Conservation (phyloP, 2,113 vertebrate genomes). For the Odocoileus hemionus region DNA sequence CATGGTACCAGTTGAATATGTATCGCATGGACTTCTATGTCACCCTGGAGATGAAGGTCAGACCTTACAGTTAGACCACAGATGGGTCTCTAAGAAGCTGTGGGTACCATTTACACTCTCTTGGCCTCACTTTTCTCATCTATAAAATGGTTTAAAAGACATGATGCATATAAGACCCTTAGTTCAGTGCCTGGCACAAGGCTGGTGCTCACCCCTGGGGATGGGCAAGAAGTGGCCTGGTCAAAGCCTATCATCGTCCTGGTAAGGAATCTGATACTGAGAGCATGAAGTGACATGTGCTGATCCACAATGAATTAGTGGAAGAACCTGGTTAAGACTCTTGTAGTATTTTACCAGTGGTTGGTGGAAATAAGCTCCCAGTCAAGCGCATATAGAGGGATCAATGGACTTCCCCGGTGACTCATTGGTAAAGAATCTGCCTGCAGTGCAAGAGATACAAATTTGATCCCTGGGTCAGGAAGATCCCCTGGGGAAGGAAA, state of each 20-base stretch:
- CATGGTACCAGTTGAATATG: fast-evolving
- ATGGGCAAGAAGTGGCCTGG: background rate
- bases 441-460: background rate
- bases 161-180: background rate
- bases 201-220: background rate
- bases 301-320: fast-evolving
- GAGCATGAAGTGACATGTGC: fast-evolving
- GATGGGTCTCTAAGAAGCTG: background rate
- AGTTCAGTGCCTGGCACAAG: background rate
- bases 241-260: background rate
- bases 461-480: background rate
- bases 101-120: background rate
- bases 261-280: background rate
- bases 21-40: background rate
- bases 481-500: background rate
- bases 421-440: background rate
- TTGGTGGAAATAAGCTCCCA: background rate
- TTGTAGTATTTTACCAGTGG: fast-evolving
- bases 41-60: background rate
- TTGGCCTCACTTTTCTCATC: background rate
- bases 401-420: background rate
- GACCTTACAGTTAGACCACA: background rate
- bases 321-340: background rate
- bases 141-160: background rate
- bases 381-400: background rate